A percentile compares a stretch with the other conserved stretches of the same genome.
These are phyloP conservation scores for Leucania comma DNA, from an alignment of 2,888 invertebrate species.

Conservation along the genomic window DNA sequence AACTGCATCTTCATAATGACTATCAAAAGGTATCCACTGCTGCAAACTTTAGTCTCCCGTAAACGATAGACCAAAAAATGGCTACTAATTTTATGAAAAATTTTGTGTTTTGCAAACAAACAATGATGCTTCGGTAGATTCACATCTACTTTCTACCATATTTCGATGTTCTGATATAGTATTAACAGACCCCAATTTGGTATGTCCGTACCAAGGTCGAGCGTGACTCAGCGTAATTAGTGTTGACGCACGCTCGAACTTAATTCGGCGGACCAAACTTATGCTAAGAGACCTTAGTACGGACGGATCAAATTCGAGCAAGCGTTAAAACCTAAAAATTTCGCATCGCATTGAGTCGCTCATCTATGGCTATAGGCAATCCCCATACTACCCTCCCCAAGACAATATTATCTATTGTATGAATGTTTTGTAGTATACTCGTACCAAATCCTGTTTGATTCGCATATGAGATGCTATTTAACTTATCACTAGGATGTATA, in stretches of 20 bases:
- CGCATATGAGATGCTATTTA: constrained; percentile 84
- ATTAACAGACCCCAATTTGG: too few relatives aligned
- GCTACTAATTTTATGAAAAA: background rate
- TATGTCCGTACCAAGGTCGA: too few relatives aligned
- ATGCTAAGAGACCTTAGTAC: background rate
- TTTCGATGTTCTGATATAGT: background rate
- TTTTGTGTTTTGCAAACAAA: background rate
- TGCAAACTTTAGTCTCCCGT: too few relatives aligned
- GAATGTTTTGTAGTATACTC: constrained; percentile 70
- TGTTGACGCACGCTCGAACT: too few relatives aligned
- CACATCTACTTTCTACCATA: background rate
- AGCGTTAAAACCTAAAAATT: background rate
- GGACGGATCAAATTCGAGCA: too few relatives aligned
- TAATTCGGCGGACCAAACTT: too few relatives aligned
- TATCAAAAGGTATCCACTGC: background rate
- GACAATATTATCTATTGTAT: constrained; percentile 76
- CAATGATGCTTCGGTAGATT: background rate
- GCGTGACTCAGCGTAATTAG: too few relatives aligned
- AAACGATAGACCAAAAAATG: background rate
- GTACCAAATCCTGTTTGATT: constrained; percentile 81
- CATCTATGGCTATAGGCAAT: background rate
- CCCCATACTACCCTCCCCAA: constrained; percentile 42
- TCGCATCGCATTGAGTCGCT: constrained; percentile 10
- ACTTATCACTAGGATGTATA: constrained; percentile 84
- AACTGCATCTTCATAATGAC: too few relatives aligned